Evolutionary conservation across 1,140 invertebrate species (phyloP), one percentile per base, ranked within the genome.

Genomic region (Muscidifurax raptorellus): DNA sequence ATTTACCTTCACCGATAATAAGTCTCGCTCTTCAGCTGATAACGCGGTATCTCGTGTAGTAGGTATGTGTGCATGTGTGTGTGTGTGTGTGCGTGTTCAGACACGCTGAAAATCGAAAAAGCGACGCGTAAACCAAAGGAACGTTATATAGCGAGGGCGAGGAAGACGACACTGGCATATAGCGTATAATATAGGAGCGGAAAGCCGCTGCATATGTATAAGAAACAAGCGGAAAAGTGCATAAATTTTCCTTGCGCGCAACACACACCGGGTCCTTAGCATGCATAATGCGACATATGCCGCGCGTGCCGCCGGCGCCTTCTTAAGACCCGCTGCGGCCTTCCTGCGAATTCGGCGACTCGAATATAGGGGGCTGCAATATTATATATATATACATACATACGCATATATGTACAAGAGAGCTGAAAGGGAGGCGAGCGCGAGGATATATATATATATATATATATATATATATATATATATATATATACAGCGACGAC

Each of bases 231-330:
- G 79, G 75, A 86, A 87, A 86, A 84, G 85, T 86, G 69, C 69
- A 88, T 89, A 89, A 88, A 89, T 88, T 86, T 87, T 59, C 52
- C 52, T 59, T 6, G 52, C 13, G 10, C 47, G 18, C 86, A 9
- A 40, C 36, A 9, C 36, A 10, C 36, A 6, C 7, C 36, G 6
- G 64, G 36, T 82, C 86, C 86, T 85, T 88, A 87, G 86, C 85
- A 87, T 86, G 85, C 87, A 86, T 88, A 89, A 87, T 87, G 86
- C 88, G 86, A 88, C 87, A 87, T 87, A 89, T 86, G 86, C 86
- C 84, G 75, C 72, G 59, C 18, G 18, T 6, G 22, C 6, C 32
- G 0, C 47, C 71, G 40, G 10, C 74, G 67, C 44, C 83, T 59
- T 18, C 86, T 85, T 86, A 88, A 86, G 84, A 40, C 78, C 47